Evolutionary conservation across 2,113 vertebrate species (phyloP).

Genomic region (Alexandromys fortis): DNA sequence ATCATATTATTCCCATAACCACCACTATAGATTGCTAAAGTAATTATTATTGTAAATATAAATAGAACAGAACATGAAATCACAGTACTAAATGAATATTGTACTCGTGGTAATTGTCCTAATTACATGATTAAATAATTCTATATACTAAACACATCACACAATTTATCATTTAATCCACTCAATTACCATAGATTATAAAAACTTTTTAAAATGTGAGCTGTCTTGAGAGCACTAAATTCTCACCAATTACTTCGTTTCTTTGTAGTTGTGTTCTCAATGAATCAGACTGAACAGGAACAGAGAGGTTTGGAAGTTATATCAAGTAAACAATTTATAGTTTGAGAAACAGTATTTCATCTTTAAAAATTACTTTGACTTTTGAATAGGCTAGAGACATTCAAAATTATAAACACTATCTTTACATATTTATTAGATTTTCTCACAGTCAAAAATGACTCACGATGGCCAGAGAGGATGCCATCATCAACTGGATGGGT

Average conservation of each 20-base stretch:
- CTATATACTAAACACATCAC: not conserved
- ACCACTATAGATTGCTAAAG: not conserved
- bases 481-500: not conserved
- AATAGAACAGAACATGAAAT: not conserved
- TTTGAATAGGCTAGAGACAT: not conserved
- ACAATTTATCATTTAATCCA: not conserved
- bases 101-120: not conserved
- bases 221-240: not conserved
- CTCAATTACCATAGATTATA: not conserved
- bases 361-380: not conserved
- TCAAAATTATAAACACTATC: not conserved
- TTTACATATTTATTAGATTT: not conserved
- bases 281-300: not conserved
- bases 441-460: not conserved
- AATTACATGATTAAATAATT: conserved; percentile 54
- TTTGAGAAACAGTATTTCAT: not conserved
- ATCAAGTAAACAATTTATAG: not conserved
- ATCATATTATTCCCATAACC: not conserved
- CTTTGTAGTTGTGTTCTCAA: not conserved
- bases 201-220: not conserved
- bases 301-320: not conserved
- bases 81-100: not conserved
- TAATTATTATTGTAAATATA: not conserved
- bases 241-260: not conserved
- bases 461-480: not conserved